phyloP scores from a whole-genome alignment of 1,140 invertebrate species.

The Carposina sasakii region DNA sequence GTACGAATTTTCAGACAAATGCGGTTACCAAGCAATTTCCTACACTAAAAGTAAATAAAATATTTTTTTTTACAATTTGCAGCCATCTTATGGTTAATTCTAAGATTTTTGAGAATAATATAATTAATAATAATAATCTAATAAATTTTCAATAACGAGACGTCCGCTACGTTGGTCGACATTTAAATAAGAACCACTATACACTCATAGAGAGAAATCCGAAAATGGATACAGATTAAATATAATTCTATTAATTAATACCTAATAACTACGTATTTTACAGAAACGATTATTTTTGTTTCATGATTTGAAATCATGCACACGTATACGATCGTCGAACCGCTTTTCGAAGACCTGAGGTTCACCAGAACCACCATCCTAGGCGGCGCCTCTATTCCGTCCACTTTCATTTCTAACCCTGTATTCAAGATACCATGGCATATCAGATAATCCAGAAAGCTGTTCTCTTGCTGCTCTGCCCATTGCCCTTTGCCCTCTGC shows the following conservation, averaged over 20 bases:
- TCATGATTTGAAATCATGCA: conserved; percentile 63
- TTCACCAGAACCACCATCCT: conserved; percentile 29
- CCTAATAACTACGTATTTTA: conserved; percentile 62
- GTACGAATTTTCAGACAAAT: conserved; percentile 41
- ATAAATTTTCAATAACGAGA: conserved; percentile 70
- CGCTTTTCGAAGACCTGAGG: conserved; percentile 53
- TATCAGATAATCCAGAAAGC: too few relatives aligned
- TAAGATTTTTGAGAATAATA: conserved; percentile 64
- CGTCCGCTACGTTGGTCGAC: conserved; percentile 69
- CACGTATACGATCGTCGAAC: conserved; percentile 64
- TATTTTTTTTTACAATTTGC: conserved; percentile 65
- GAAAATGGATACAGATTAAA: conserved; percentile 70
- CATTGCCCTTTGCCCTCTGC: too few relatives aligned
- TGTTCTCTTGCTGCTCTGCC: too few relatives aligned
- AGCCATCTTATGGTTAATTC: conserved; percentile 67
- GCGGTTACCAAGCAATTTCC: conserved; percentile 60
- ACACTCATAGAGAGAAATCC: conserved; percentile 70
- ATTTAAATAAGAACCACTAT: conserved; percentile 70
- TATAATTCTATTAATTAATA: conserved; percentile 69
- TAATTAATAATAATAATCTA: conserved; percentile 68
- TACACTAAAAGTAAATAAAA: conserved; percentile 67
- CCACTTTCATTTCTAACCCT: conserved; percentile 36
- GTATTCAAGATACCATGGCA: conserved; percentile 26
- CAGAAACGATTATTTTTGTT: conserved; percentile 54
- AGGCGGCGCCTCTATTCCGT: conserved; percentile 26